These are phyloP conservation scores for Parus major DNA, from an alignment of 2,113 vertebrate species.

Conservation along the genomic window DNA sequence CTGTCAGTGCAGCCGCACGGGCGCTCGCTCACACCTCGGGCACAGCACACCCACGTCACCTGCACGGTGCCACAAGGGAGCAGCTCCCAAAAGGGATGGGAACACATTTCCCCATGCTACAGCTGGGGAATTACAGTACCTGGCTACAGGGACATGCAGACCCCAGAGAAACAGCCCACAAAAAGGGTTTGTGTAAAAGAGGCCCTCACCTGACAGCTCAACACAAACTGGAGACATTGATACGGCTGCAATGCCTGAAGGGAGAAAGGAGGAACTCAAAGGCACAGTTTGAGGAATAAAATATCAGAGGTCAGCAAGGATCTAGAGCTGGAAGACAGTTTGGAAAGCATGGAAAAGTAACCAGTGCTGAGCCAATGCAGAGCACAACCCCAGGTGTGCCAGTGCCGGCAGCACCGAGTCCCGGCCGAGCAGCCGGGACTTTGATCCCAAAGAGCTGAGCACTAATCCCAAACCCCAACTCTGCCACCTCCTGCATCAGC, in stretches of 20 bases:
- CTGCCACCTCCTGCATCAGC: not conserved
- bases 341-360: not conserved
- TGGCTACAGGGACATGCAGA: not conserved
- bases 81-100: not conserved
- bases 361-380: not conserved
- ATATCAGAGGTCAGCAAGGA: not conserved
- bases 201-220: not conserved
- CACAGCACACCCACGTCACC: not conserved
- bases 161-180: not conserved
- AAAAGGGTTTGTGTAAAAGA: not conserved
- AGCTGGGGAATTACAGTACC: not conserved
- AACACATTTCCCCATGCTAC: not conserved
- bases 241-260: accelerated
- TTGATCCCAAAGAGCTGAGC: not conserved
- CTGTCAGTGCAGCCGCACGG: not conserved
- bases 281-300: slow-evolving; percentile 41
- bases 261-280: slow-evolving; percentile 15
- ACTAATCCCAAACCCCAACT: not conserved
- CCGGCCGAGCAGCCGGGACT: not conserved
- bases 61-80: not conserved
- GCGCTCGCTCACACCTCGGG: not conserved
- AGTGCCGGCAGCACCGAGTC: not conserved
- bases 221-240: not conserved
- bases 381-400: not conserved
- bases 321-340: slow-evolving; percentile 12